These are phyloP conservation scores for Papio anubis DNA, from an alignment of 2,113 vertebrate species.

Conservation along the genomic window DNA sequence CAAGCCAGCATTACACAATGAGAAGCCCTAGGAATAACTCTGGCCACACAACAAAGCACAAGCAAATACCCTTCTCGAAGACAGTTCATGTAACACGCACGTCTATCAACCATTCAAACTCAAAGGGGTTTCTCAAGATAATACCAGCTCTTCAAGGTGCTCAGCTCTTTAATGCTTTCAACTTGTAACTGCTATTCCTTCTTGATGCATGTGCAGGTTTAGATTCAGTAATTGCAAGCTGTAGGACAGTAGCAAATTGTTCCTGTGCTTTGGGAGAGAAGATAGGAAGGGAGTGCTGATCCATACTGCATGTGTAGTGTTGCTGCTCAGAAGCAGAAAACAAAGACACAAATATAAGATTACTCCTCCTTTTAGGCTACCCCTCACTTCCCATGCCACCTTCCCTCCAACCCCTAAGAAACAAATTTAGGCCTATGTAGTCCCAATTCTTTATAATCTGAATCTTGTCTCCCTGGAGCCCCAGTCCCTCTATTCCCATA, in stretches of 20 bases:
- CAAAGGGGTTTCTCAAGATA: background rate
- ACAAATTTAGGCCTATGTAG: background rate
- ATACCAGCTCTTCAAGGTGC: background rate
- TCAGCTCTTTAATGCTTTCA: background rate
- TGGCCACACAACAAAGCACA: background rate
- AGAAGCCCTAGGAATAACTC: background rate
- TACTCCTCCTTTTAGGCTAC: background rate
- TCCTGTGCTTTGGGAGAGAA: background rate
- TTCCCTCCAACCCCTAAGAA: background rate
- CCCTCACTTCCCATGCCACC: accelerated
- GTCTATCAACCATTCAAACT: background rate
- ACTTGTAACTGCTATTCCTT: background rate
- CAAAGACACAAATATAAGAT: background rate
- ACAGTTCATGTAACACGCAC: accelerated
- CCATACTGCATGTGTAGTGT: accelerated
- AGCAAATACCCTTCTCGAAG: background rate
- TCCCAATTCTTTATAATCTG: background rate
- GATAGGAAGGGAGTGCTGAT: accelerated
- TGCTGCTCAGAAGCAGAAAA: background rate
- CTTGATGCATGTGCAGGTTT: background rate
- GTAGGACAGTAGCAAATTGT: background rate
- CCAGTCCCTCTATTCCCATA: background rate
- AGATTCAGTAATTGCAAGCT: background rate
- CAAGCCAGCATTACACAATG: background rate
- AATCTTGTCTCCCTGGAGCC: background rate